Base-by-base conservation (phyloP, 2,113 vertebrate species). In the Oncorhynchus clarkii region DNA sequence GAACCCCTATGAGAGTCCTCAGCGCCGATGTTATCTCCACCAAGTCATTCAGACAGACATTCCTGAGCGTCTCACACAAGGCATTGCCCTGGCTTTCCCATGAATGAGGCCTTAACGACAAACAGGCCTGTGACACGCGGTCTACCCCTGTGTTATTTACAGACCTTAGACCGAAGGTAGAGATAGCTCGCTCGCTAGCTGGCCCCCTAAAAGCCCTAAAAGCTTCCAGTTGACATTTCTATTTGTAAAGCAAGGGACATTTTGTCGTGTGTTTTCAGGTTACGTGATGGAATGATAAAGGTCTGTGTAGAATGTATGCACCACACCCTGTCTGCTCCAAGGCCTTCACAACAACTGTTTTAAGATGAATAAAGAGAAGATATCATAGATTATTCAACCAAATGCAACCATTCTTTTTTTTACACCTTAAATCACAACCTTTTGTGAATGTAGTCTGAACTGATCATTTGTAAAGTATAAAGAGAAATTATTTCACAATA, bases 21-120 rank as follows among this genome's bases (percentile, higher is more conserved):
- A 69, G 84, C 88, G 24, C 85, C 65, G 85, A 90, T 91, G 83
- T 88, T 92, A 92, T 91, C 90, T 82, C 68, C n/a, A n/a, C 45
- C 8, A 20, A 4, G 75, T 0, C 45, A 87, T 82, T 83, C 80
- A 84, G 83, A 84, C 76, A 82, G 79, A 88, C 83, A 89, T 89
- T 89, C 87, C 85, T 87, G 34, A 54, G n/a, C 4, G 24, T 67
- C 48, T 51, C 77, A 70, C 64, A 68, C 69, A 79, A 29, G 34
- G 54, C 68, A 70, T 26, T 45, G 26, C 12, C 7, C 29, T 13
- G 29, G 34, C 8, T 62, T 68, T 68, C 29, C 67, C 67, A 34
- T 68, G 67, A 45, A 34, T 31, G 67, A 39, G 69, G 49, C 34
- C 24, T 49, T 57, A 72, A 82, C 39, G 85, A 84, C 62, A 82